phyloP scores from a whole-genome alignment of 1,140 invertebrate genomes.

The Drosophila subobscura region DNA sequence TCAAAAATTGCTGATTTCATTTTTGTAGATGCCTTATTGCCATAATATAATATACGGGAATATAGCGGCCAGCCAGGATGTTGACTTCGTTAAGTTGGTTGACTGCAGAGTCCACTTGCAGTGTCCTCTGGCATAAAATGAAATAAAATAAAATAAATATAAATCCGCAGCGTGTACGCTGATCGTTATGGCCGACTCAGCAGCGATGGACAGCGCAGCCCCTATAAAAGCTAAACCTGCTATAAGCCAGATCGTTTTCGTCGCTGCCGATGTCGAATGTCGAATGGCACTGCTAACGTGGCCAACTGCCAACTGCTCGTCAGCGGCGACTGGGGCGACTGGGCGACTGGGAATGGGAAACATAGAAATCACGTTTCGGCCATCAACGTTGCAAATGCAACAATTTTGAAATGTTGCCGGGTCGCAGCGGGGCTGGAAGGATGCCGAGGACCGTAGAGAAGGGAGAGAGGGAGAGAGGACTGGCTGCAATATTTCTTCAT shows the following conservation, averaged over 20 bases:
- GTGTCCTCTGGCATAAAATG: too few relatives aligned
- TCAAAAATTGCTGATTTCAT: too few relatives aligned
- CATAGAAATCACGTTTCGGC: constrained; percentile 81
- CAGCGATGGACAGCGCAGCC: constrained; percentile 13
- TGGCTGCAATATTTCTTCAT: constrained; percentile 75
- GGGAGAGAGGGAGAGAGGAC: not conserved
- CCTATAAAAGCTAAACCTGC: constrained; percentile 56
- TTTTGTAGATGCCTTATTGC: too few relatives aligned
- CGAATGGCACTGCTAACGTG: constrained; percentile 30
- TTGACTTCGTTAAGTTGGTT: too few relatives aligned
- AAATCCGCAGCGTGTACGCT: constrained; percentile 3
- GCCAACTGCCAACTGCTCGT: constrained; percentile 23
- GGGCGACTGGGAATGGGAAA: constrained; percentile 55
- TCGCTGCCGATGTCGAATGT: constrained; percentile 16
- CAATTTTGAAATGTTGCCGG: constrained; percentile 64
- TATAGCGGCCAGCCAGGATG: too few relatives aligned
- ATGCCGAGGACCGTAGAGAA: not conserved
- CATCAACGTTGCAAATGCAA: constrained; percentile 80
- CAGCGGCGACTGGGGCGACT: constrained; percentile 3
- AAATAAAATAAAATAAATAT: too few relatives aligned
- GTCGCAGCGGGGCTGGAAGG: constrained; percentile 3
- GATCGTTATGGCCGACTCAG: constrained; percentile 34
- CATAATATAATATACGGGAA: too few relatives aligned
- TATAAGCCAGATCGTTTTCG: constrained; percentile 71
- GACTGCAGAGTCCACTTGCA: too few relatives aligned